Evolutionary conservation across 2,797 vertebrate genomes (phyloP).

Genomic region (Lateolabrax maculatus): DNA sequence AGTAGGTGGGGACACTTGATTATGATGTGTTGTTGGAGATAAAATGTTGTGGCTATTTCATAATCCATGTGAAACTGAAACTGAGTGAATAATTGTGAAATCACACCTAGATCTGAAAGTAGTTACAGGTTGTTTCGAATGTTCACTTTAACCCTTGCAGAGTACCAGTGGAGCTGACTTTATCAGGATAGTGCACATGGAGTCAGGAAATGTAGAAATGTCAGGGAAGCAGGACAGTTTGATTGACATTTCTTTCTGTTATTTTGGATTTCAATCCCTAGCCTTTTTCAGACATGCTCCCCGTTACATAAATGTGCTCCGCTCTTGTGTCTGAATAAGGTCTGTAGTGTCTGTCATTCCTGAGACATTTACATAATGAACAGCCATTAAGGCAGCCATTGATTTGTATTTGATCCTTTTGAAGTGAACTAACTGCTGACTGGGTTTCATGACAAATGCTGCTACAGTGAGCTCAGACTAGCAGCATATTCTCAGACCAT

Average conservation of each 20-base stretch:
- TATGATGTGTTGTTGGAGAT: slow-evolving; percentile 25
- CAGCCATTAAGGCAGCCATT: slow-evolving; percentile 21
- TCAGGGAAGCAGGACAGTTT: not conserved
- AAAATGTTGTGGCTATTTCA: slow-evolving; percentile 15
- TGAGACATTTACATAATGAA: no score
- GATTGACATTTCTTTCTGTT: not conserved
- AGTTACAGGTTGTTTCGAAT: not conserved
- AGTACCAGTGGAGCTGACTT: not conserved
- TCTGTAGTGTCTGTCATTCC: no score
- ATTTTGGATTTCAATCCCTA: no score
- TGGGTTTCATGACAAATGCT: slow-evolving; percentile 4
- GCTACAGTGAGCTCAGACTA: not conserved
- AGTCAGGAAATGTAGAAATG: not conserved
- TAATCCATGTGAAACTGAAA: slow-evolving; percentile 2
- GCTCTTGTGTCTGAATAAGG: not conserved
- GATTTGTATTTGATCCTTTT: slow-evolving; percentile 40
- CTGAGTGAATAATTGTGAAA: no score
- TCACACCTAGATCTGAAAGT: slow-evolving; percentile 21
- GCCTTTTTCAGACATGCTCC: not conserved
- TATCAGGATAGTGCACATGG: not conserved
- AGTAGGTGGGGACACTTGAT: not conserved
- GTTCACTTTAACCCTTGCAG: not conserved
- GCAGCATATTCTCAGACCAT: slow-evolving; percentile 5
- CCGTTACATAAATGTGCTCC: not conserved
- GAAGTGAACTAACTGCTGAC: not conserved